phyloP scores from a whole-genome alignment of 2,888 invertebrate genomes.

The Aleiodes leptofemur region DNA sequence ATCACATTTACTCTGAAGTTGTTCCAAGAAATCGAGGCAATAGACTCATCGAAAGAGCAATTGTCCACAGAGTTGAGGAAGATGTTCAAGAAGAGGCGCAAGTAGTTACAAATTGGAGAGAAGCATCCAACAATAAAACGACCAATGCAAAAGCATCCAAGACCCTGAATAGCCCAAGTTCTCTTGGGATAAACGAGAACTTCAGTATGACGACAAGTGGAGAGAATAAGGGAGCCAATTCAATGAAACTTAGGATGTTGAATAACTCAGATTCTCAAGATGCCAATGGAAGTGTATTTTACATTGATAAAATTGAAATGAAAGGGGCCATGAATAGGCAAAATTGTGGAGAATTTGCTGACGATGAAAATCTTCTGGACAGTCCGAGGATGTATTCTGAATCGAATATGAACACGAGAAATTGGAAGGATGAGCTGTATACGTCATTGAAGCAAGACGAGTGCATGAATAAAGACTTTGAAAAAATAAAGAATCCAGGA shows the following conservation, averaged over 20 bases:
- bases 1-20: conserved; percentile 58
- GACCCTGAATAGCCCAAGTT: conserved; percentile 22
- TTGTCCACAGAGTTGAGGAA: conserved; percentile 27
- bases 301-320: not conserved
- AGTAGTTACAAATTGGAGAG: conserved; percentile 35
- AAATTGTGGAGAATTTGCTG: not conserved
- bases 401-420: not conserved
- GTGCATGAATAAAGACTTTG: not conserved
- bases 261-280: not conserved
- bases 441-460: conserved; percentile 17
- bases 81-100: not conserved
- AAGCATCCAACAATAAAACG: not conserved
- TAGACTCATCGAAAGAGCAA: conserved; percentile 31
- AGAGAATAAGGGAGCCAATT: conserved; percentile 52
- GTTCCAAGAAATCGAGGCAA: conserved; percentile 42
- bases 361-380: conserved; percentile 51
- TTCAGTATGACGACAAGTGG: conserved; percentile 64
- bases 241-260: not conserved
- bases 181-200: conserved; percentile 59
- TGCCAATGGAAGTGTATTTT: not conserved
- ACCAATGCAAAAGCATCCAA: conserved; percentile 30
- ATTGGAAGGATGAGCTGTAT: conserved; percentile 28
- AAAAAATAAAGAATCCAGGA: not conserved
- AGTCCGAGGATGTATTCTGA: conserved; percentile 48
- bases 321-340: not conserved